Percentiles rank a stretch among this genome's conserved stretches.
Conservation (phyloP, 2,113 vertebrate species). For the Ceyx margarethae region DNA sequence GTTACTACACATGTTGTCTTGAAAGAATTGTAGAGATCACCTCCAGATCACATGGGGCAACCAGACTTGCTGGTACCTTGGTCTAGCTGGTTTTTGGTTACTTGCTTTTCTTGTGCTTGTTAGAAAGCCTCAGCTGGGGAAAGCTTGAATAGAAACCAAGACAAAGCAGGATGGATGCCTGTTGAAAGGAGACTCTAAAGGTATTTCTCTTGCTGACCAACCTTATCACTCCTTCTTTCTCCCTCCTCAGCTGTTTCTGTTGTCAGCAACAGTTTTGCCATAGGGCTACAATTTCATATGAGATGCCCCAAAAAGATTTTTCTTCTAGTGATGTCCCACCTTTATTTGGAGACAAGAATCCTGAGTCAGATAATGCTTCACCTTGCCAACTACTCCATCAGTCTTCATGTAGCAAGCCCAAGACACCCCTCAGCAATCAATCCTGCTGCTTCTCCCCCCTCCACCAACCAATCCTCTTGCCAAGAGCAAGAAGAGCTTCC, state of each 20-base stretch:
- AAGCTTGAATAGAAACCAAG: neutral
- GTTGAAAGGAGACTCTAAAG: neutral
- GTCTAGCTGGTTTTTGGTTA: neutral
- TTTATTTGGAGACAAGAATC: neutral
- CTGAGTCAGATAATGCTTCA: neutral
- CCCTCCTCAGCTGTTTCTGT: neutral
- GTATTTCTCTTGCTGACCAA: neutral
- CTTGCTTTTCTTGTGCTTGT: neutral
- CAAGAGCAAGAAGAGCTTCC: conserved; percentile 35
- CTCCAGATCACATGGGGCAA: neutral
- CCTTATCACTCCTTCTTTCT: neutral
- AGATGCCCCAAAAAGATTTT: neutral
- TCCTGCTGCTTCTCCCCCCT: neutral
- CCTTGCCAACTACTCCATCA: neutral
- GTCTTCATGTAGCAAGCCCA: neutral
- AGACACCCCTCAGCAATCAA: neutral
- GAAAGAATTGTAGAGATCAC: neutral
- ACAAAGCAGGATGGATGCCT: neutral
- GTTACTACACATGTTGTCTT: fast-evolving
- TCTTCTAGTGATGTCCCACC: neutral
- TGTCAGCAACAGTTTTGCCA: neutral
- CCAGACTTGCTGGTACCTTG: neutral
- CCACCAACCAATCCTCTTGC: neutral
- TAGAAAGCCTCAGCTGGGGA: neutral
- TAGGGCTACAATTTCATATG: neutral